Conservation (phyloP, 1,140 invertebrate genomes). For the Philotrypesis tridentata region DNA sequence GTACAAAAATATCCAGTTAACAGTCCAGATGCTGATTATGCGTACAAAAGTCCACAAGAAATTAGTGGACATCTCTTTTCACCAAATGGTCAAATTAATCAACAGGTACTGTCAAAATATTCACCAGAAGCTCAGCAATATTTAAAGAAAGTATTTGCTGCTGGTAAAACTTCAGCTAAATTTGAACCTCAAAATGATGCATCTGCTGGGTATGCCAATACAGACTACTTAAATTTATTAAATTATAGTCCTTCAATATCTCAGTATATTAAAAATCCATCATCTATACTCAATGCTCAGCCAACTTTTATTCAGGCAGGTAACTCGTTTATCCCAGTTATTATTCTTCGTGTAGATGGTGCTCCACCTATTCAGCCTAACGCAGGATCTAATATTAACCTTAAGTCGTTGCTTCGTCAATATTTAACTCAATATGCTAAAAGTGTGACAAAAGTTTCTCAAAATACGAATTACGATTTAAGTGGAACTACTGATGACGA, state of each 20-base stretch:
- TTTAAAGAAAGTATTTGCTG: conserved; percentile 57
- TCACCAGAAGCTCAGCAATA: conserved; percentile 55
- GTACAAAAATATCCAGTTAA: conserved; percentile 60
- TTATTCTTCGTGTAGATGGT: conserved; percentile 69
- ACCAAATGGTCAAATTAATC: conserved; percentile 48
- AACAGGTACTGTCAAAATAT: conserved; percentile 54
- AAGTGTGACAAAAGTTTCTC: conserved; percentile 58
- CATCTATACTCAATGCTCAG: conserved; percentile 69
- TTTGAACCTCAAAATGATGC: conserved; percentile 6
- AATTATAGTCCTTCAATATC: conserved; percentile 72
- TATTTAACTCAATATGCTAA: conserved; percentile 68
- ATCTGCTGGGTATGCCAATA: conserved; percentile 39
- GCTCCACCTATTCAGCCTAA: conserved; percentile 59
- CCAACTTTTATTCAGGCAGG: conserved; percentile 71
- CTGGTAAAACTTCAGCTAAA: background rate
- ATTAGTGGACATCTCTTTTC: conserved; percentile 44
- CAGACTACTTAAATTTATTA: conserved; percentile 63
- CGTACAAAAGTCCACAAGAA: conserved; percentile 51
- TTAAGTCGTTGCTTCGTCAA: conserved; percentile 68
- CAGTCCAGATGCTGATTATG: conserved; percentile 65
- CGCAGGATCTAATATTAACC: conserved; percentile 62
- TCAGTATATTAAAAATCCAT: conserved; percentile 69
- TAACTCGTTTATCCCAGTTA: conserved; percentile 69
- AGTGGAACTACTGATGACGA: conserved; percentile 45
- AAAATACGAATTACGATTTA: conserved; percentile 59